These are phyloP conservation scores for Strix aluco DNA, from an alignment of 2,113 vertebrate species.

Conservation along the genomic window DNA sequence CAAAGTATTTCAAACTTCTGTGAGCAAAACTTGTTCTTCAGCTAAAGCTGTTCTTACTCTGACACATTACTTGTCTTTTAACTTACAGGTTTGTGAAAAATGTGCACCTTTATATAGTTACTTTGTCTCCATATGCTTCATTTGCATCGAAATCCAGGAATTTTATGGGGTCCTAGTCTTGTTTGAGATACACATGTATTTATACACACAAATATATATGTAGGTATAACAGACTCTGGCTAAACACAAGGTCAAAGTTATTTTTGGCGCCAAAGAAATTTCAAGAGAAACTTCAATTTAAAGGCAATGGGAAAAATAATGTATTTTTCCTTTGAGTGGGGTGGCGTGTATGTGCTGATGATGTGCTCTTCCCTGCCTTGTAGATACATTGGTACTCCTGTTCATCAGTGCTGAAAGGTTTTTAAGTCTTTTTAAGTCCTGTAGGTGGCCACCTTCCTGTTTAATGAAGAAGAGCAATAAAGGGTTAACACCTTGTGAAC, in stretches of 20 bases:
- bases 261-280: neutral
- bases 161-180: neutral
- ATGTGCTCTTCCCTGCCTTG: neutral
- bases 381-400: neutral
- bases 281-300: neutral
- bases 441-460: neutral
- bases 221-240: neutral
- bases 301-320: neutral
- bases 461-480: neutral
- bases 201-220: no score
- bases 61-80: neutral
- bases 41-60: neutral
- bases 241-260: neutral
- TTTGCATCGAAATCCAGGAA: neutral
- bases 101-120: neutral
- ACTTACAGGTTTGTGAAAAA: neutral
- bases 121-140: neutral
- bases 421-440: no score
- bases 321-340: neutral
- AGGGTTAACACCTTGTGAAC: neutral
- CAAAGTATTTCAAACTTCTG: neutral
- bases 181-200: neutral
- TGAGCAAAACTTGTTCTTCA: neutral
- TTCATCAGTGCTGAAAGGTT: no score
- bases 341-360: fast-evolving